phyloP scores from a whole-genome alignment of 2,113 vertebrate genomes.

The Apodemus sylvaticus region DNA sequence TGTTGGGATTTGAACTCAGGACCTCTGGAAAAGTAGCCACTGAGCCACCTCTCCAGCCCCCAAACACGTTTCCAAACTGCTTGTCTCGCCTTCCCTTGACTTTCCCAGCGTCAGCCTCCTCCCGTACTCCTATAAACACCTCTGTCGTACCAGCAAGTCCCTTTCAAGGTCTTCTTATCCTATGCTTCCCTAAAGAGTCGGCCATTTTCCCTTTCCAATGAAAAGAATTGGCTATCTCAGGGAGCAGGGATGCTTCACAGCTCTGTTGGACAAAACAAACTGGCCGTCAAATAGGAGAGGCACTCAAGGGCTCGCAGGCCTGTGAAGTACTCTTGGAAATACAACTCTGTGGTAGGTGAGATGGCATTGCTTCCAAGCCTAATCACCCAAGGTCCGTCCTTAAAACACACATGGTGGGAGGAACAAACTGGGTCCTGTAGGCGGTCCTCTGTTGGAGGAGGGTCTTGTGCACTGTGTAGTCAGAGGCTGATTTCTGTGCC shows the following conservation, averaged over 20 bases:
- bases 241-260: not conserved
- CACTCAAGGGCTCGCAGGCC: not conserved
- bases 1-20: no score
- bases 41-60: no score
- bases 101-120: not conserved
- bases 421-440: not conserved
- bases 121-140: not conserved
- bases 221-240: not conserved
- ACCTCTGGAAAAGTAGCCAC: no score
- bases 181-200: not conserved
- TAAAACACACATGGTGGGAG: not conserved
- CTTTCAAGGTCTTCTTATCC: not conserved
- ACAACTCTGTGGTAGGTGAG: not conserved
- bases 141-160: not conserved
- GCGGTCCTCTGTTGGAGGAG: not conserved
- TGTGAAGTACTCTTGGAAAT: not conserved
- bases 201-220: not conserved
- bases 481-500: no score
- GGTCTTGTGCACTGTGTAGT: no score
- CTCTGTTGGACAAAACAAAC: not conserved
- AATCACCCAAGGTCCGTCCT: not conserved
- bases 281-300: not conserved
- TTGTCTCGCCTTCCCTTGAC: no score
- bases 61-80: no score
- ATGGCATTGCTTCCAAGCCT: not conserved